These are phyloP conservation scores for Rhinoptilus africanus DNA, from an alignment of 2,113 vertebrate genomes.

Conservation along the genomic window DNA sequence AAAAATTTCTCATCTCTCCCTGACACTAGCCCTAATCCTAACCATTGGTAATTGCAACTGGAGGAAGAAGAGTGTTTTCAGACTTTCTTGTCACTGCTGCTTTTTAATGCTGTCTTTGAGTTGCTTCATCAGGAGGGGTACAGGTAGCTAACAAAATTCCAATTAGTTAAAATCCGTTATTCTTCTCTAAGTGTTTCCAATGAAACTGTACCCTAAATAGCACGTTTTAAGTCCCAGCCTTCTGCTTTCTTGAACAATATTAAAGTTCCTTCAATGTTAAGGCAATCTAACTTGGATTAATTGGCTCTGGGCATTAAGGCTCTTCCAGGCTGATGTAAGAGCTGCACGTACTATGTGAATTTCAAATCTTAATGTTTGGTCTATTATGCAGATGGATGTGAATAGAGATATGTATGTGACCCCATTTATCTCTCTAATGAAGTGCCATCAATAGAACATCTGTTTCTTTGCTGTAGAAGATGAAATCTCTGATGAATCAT, in stretches of 20 bases:
- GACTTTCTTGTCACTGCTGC: not conserved
- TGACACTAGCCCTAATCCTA: not conserved
- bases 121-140: not conserved
- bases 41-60: not conserved
- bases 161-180: not conserved
- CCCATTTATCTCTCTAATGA: conserved; percentile 69
- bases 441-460: conserved; percentile 68
- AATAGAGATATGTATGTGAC: conserved; percentile 54
- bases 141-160: not conserved
- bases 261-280: not conserved
- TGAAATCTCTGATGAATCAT: conserved; percentile 64
- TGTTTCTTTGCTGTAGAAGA: conserved; percentile 61
- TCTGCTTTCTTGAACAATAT: not conserved
- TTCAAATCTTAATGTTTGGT: conserved; percentile 46
- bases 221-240: not conserved
- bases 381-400: conserved; percentile 63
- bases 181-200: not conserved
- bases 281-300: not conserved
- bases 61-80: not conserved
- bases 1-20: not conserved
- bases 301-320: not conserved
- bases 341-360: not conserved
- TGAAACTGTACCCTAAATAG: not conserved
- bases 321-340: conserved; percentile 1
- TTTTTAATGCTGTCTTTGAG: not conserved